Percentiles rank a stretch among this genome's conserved stretches.
phyloP scores from a whole-genome alignment of 2,888 invertebrate genomes.

The Synergus japonicus region DNA sequence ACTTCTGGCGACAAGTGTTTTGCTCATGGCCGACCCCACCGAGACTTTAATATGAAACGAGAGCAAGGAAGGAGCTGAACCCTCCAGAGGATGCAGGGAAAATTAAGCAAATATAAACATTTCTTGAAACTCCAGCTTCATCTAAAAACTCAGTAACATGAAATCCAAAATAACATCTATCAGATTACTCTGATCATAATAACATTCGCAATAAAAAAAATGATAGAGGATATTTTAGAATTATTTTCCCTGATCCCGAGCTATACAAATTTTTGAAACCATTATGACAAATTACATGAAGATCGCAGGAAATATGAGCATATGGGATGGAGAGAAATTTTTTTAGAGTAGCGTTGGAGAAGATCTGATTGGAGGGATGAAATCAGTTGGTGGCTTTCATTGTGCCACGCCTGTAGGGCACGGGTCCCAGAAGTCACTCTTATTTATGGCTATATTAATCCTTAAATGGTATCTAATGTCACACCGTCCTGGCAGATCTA shows the following conservation, averaged over 20 bases:
- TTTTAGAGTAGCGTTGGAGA: neutral
- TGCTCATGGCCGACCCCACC: constrained; percentile 64
- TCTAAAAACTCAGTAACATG: neutral
- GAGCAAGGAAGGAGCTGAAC: neutral
- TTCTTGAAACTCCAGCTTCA: neutral
- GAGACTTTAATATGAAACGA: constrained; percentile 46
- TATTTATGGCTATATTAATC: constrained; percentile 78
- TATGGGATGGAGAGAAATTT: neutral
- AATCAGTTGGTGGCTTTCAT: constrained; percentile 54
- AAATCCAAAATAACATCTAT: neutral
- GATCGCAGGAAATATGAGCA: constrained; percentile 12
- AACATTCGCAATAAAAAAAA: neutral
- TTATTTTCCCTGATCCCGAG: neutral
- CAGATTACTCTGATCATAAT: too few relatives aligned
- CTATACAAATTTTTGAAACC: constrained; percentile 16
- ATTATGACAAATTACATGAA: constrained; percentile 32
- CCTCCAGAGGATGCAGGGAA: constrained; percentile 16
- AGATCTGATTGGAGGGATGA: constrained; percentile 37
- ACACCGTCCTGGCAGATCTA: constrained; percentile 71
- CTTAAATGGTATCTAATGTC: constrained; percentile 78
- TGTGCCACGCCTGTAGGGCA: constrained; percentile 48
- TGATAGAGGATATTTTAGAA: neutral
- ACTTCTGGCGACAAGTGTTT: constrained; percentile 73
- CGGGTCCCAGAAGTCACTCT: constrained; percentile 66
- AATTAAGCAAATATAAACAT: constrained; percentile 38